phyloP scores from a whole-genome alignment of 2,113 vertebrate species.

The Triplophysa rosa region DNA sequence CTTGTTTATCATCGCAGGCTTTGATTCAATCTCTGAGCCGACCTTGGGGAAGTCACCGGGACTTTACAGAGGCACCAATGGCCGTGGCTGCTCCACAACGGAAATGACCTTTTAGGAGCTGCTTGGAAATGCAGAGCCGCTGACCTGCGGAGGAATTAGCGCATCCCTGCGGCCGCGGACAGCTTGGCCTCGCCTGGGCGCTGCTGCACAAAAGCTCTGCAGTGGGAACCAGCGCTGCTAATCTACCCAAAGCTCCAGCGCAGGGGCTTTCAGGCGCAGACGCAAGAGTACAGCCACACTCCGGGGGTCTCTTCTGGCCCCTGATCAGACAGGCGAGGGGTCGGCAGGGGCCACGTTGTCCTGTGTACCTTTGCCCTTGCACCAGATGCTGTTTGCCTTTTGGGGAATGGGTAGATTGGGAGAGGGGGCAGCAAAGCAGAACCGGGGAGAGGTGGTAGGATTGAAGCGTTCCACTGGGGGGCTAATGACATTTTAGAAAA shows the following conservation, averaged over 20 bases:
- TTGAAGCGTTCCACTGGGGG: constrained; percentile 49
- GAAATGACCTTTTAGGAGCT: constrained; percentile 69
- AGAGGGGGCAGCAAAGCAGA: constrained; percentile 50
- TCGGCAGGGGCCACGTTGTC: constrained; percentile 62
- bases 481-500: constrained; percentile 31
- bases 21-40: constrained; percentile 42
- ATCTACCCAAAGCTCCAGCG: constrained; percentile 71
- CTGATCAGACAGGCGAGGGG: constrained; percentile 68
- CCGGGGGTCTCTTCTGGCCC: constrained; percentile 68
- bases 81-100: constrained; percentile 44
- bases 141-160: constrained; percentile 74
- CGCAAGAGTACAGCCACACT: constrained; percentile 63
- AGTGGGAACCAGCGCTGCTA: constrained; percentile 67
- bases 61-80: constrained; percentile 14
- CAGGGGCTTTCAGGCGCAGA: constrained; percentile 21
- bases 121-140: constrained; percentile 67
- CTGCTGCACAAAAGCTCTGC: constrained; percentile 70
- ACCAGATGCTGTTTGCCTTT: constrained; percentile 65
- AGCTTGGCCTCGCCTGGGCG: constrained; percentile 76
- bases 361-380: constrained; percentile 68
- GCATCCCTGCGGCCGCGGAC: constrained; percentile 68
- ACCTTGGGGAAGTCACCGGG: constrained; percentile 18
- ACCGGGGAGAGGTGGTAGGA: constrained; percentile 59
- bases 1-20: constrained; percentile 48
- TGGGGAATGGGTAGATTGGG: constrained; percentile 55